These are phyloP conservation scores for Bradysia coprophila DNA, from an alignment of 1,140 invertebrate species.

Conservation along the genomic window DNA sequence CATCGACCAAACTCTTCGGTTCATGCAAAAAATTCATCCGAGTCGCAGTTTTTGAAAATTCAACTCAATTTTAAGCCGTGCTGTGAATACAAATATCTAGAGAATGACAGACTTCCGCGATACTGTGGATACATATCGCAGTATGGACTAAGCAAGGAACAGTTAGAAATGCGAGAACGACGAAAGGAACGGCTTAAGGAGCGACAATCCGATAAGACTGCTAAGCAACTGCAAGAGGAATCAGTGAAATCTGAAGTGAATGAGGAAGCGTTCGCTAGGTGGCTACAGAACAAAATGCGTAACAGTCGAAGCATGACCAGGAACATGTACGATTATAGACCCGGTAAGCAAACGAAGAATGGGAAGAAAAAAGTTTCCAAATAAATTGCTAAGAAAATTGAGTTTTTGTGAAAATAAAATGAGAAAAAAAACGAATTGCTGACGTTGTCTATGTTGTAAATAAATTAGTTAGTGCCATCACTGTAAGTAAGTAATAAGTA, in stretches of 20 bases:
- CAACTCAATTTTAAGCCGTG: slow-evolving; percentile 18
- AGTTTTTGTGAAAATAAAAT: no score
- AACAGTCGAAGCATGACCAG: slow-evolving; percentile 21
- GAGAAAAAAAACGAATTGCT: no score
- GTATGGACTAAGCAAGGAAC: slow-evolving; percentile 18
- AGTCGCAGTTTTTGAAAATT: neutral
- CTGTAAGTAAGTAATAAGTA: no score
- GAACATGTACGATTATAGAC: slow-evolving; percentile 18
- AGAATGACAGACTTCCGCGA: slow-evolving; percentile 16
- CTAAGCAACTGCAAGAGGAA: slow-evolving; percentile 9
- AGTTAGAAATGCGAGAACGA: slow-evolving; percentile 15
- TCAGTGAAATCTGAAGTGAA: slow-evolving; percentile 21
- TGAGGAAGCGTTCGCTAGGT: slow-evolving; percentile 20
- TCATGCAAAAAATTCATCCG: no score
- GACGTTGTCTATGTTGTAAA: no score
- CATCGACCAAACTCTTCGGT: no score
- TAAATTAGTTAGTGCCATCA: no score
- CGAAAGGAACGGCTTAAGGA: slow-evolving; percentile 11
- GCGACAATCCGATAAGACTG: neutral
- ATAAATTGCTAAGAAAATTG: no score
- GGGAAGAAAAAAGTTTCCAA: neutral
- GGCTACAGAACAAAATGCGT: slow-evolving; percentile 22
- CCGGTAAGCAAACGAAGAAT: slow-evolving; percentile 6
- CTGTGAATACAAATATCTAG: slow-evolving; percentile 17
- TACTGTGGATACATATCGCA: slow-evolving; percentile 22